A percentile compares a stretch with the other conserved stretches of the same genome.
Conservation (phyloP, 92 coral and sea anemone species). For the Pocillopora grandis region DNA sequence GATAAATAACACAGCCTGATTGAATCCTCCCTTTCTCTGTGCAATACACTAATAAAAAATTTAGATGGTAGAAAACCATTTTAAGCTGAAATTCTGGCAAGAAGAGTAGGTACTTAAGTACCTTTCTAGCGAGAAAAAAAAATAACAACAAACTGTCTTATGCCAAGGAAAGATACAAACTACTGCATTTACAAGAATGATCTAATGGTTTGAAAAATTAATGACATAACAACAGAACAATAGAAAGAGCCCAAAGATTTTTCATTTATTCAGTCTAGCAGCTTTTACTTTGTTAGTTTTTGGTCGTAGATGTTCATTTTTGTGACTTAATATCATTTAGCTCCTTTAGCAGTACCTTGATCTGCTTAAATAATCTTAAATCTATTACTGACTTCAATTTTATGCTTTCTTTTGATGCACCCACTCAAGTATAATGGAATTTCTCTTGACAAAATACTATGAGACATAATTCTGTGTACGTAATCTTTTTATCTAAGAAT, state of each 20-base stretch:
- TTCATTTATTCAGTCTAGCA: too few relatives aligned
- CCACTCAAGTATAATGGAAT: neutral
- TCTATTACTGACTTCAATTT: slow-evolving; percentile 1
- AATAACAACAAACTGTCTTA: neutral
- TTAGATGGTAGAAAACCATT: neutral
- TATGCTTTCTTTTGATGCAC: neutral
- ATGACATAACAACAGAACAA: too few relatives aligned
- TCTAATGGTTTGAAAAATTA: too few relatives aligned
- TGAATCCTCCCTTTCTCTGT: neutral
- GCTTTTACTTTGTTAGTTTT: neutral
- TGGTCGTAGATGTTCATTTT: neutral
- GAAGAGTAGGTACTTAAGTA: neutral
- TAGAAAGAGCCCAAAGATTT: too few relatives aligned
- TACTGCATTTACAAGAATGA: too few relatives aligned
- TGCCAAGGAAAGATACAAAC: too few relatives aligned
- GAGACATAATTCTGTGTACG: neutral
- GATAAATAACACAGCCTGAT: too few relatives aligned
- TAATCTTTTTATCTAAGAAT: neutral
- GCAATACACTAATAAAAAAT: neutral
- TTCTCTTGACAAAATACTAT: neutral
- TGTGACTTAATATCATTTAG: neutral
- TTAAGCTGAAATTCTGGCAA: neutral
- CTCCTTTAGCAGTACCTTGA: neutral
- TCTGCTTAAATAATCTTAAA: slow-evolving; percentile 3
- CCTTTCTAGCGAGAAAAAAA: neutral